A percentile compares a stretch with the other conserved stretches of the same genome.
phyloP scores from a whole-genome alignment of 2,888 invertebrate genomes.

The Dione juno region DNA sequence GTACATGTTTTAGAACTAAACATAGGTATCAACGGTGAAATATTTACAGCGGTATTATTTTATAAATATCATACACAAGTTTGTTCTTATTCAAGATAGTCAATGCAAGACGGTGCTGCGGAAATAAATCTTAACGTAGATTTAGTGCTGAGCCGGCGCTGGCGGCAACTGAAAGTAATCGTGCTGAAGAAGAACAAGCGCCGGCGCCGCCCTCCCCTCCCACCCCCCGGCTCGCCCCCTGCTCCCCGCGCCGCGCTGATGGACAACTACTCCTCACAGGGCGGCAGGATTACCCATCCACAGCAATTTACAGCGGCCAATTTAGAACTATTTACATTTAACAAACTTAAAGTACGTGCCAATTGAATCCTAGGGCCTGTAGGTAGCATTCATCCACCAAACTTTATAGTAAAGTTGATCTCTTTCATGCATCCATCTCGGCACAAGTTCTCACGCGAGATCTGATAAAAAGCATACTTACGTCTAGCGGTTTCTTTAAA shows the following conservation, averaged over 20 bases:
- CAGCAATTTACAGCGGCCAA: constrained; percentile 81
- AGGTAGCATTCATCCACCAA: constrained; percentile 84
- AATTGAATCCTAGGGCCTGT: constrained; percentile 83
- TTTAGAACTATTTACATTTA: constrained; percentile 82
- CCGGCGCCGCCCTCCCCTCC: constrained; percentile 60
- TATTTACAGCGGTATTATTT: constrained; percentile 82
- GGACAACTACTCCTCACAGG: constrained; percentile 81
- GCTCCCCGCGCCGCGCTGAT: constrained; percentile 51
- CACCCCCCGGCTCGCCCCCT: constrained; percentile 55
- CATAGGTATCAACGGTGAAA: constrained; percentile 81
- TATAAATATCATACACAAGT: constrained; percentile 80
- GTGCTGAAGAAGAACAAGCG: constrained; percentile 89
- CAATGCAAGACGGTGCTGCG: constrained; percentile 83
- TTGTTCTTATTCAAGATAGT: constrained; percentile 78
- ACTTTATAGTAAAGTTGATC: constrained; percentile 78
- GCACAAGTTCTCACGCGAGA: constrained; percentile 61
- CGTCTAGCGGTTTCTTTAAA: constrained; percentile 96
- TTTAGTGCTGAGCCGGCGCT: constrained; percentile 80
- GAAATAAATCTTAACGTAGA: constrained; percentile 82
- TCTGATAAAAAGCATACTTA: constrained; percentile 86
- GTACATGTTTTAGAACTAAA: constrained; percentile 85
- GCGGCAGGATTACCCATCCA: constrained; percentile 77
- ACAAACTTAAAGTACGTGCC: constrained; percentile 80
- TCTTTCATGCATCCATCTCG: constrained; percentile 76
- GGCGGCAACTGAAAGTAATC: constrained; percentile 88